Evolutionary conservation across 2,888 invertebrate genomes (phyloP), one percentile per base, ranked within the genome.

Genomic region (Lagria hirta): DNA sequence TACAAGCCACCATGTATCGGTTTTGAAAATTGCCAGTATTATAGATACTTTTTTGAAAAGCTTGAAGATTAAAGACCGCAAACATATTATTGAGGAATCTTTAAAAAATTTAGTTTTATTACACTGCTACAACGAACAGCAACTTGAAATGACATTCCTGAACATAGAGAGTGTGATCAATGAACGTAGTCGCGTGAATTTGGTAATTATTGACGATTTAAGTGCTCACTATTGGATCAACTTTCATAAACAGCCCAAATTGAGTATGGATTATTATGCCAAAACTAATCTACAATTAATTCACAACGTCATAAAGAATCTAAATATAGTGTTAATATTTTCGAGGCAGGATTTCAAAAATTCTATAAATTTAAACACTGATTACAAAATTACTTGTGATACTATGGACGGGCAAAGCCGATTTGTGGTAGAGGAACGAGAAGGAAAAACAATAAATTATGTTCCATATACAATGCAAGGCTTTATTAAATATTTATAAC

Each of bases 171-270:
- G 50, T 23, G 48, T 60, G 2, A 51, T 63, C 21, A 43, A 53
- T 12, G 55, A 54, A 10, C 51, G 50, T 23, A 45, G 54, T 16
- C 57, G 57, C 37, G 43, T 59, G 8, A 49, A 47, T 41, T 47
- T 61, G 33, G 42, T 65, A 13, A 15, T 62, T 22, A 37, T 63
- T 7, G 65, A 65, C 40, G 60, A 62, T 48, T 55, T 62, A 17
- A 41, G 56, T n/a, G 48, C 60, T 1, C 58, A 59, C 27, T 65
- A 58, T 49, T 63, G 65, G 64, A 44, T 26, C 43, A 51, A 3
- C 51, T 55, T 33, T 43, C 42, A 32, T 41, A 46, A 7, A 28
- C 47, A 43, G 16, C 20, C 37, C 3, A 54, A 45, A 33, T 35
- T 61, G 24, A 64, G 61, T 49, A 53, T 56, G 21, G 56, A 56